Percentiles rank a stretch among this genome's conserved stretches.
Conservation (phyloP, 2,113 vertebrate species). For the Gnathonemus longibarbis region DNA sequence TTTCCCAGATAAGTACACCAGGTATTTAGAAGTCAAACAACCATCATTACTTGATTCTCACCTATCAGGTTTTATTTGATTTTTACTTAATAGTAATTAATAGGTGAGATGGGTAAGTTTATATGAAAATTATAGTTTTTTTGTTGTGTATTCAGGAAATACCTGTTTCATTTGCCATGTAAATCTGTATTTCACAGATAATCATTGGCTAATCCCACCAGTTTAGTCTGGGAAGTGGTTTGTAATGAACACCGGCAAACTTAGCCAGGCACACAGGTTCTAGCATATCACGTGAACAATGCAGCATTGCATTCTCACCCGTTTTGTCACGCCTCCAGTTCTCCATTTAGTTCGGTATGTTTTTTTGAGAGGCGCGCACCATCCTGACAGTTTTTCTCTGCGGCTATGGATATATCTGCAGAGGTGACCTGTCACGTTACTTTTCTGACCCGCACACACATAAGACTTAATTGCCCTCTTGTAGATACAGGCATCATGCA, state of each 20-base stretch:
- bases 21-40: neutral
- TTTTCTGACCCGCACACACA: neutral
- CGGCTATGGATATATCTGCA: neutral
- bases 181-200: neutral
- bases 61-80: neutral
- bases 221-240: neutral
- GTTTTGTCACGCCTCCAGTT: neutral
- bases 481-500: neutral
- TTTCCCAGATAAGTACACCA: neutral
- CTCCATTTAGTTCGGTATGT: neutral
- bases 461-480: neutral
- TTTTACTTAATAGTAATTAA: neutral
- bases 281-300: neutral
- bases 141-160: neutral
- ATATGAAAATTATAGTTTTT: neutral
- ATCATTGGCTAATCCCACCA: neutral
- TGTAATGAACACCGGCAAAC: neutral
- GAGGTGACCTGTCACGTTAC: neutral
- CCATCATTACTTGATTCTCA: neutral
- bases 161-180: neutral
- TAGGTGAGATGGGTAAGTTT: neutral
- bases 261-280: neutral
- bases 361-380: neutral
- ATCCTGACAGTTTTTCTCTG: neutral
- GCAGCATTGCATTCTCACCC: neutral